Evolutionary conservation across 2,888 invertebrate genomes (phyloP).

Genomic region (Rhorus exstirpatorius): DNA sequence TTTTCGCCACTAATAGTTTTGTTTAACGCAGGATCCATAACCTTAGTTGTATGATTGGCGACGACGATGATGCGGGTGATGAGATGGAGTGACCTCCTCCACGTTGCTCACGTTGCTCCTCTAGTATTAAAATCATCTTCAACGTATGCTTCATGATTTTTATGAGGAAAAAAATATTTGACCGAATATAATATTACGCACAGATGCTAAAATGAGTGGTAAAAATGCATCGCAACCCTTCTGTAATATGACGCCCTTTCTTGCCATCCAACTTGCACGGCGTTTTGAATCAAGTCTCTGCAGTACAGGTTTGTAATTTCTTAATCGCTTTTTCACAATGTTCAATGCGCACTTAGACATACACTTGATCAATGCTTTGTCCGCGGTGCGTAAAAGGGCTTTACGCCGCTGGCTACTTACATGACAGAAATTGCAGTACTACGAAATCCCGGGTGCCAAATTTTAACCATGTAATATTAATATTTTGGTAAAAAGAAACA

Average conservation of each 20-base stretch:
- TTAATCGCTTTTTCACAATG: not conserved
- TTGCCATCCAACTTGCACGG: not conserved
- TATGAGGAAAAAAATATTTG: not conserved
- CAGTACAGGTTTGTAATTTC: constrained; percentile 26
- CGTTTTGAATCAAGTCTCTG: not conserved
- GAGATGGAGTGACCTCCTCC: not conserved
- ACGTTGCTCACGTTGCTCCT: not conserved
- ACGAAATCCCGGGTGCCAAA: no score
- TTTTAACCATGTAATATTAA: no score
- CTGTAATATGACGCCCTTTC: constrained; percentile 57
- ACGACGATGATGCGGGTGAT: no score
- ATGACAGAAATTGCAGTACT: no score
- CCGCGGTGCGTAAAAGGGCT: constrained; percentile 6
- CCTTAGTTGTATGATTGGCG: no score
- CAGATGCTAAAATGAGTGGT: constrained; percentile 1
- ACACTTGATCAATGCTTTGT: constrained; percentile 21
- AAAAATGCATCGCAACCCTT: constrained; percentile 82
- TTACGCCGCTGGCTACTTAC: not conserved
- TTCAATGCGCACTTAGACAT: constrained; percentile 32
- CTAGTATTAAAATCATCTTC: constrained; percentile 40
- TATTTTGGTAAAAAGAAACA: no score
- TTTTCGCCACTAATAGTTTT: no score
- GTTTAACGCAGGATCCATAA: no score
- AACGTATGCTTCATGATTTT: constrained; percentile 26
- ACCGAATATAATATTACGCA: not conserved